Percentiles rank a stretch among this genome's conserved stretches.
These are phyloP conservation scores for Parambassis ranga DNA, from an alignment of 2,797 vertebrate genomes.

Conservation along the genomic window DNA sequence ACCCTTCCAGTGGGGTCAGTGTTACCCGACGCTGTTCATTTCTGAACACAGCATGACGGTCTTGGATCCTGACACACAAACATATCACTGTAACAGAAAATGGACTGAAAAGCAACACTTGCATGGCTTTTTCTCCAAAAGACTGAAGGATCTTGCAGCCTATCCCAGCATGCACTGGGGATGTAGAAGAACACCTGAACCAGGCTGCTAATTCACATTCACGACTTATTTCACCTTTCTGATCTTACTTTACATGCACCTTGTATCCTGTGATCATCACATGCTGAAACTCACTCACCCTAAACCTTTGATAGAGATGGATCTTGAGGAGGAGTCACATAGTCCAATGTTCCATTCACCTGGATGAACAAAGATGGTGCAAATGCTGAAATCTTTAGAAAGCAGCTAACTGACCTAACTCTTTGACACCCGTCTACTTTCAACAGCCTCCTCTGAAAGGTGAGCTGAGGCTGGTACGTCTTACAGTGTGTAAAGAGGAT, in stretches of 20 bases:
- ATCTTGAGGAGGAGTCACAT: conserved; percentile 68
- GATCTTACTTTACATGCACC: too few relatives aligned
- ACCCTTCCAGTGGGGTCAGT: conserved; percentile 74
- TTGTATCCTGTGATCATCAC: too few relatives aligned
- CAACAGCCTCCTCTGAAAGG: not conserved
- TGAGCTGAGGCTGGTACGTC: not conserved
- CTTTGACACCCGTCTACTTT: not conserved
- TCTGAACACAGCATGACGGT: conserved; percentile 84
- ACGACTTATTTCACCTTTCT: too few relatives aligned
- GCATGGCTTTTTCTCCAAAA: not conserved
- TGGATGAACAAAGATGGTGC: conserved; percentile 38
- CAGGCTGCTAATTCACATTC: not conserved
- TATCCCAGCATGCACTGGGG: not conserved
- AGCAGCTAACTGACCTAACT: not conserved
- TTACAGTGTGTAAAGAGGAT: not conserved
- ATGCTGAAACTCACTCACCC: conserved; percentile 83
- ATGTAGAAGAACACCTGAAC: not conserved
- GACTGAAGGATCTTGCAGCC: not conserved
- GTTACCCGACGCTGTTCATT: conserved; percentile 78
- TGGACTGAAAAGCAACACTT: not conserved
- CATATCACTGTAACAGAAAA: not conserved
- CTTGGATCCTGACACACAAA: conserved; percentile 82
- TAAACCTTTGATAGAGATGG: conserved; percentile 84
- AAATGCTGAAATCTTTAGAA: not conserved
- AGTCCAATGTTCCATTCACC: conserved; percentile 85